Evolutionary conservation across 2,797 vertebrate species (phyloP), one percentile per base, ranked within the genome.

Genomic region (Eulemur albifrons): DNA sequence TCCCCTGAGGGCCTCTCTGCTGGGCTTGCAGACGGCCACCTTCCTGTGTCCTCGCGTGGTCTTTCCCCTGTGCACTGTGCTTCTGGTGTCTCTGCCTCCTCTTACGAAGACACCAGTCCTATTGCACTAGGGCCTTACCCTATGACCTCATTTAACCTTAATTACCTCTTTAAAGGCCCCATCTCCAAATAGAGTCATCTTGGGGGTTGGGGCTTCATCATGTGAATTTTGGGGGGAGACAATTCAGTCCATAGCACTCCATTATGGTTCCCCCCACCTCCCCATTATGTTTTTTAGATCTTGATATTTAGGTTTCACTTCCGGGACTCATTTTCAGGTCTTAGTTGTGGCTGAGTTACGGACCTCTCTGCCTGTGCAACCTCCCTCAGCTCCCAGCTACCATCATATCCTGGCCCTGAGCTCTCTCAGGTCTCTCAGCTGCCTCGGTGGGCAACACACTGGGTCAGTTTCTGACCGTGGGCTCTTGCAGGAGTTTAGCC

Each of bases 341-440:
- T 89, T 45, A 67, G 0, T 75, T 86, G 48, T 48, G 30, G 21
- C 7, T 86, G 65, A 52, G 35, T 43, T 69, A 17, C 30, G 52
- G 27, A 32, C 30, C 35, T 81, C 10, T 11, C 17, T 43, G 40
- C 76, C 12, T 18, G 2, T 81, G n/a, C 7, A 18, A 25, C 59
- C 7, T 57, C 1, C 17, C 13, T 27, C 4, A n/a, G 0, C 4
- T 0, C 7, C 7, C 30, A 73, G 11, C 21, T 13, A 8, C 7
- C 27, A 38, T 35, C 40, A 25, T 32, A 45, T 73, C n/a, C 40
- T 57, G 52, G 38, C 18, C 30, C n/a, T 7, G 4, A 83, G 27
- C 20, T 3, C 10, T 32, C 75, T 80, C 27, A 18, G 35, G 23
- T 69, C 20, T 59, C 54, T 95, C 32, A 73, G 8, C 11, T 13